Conservation (phyloP, 1,140 invertebrate species). For the Drosophila murphyi region DNA sequence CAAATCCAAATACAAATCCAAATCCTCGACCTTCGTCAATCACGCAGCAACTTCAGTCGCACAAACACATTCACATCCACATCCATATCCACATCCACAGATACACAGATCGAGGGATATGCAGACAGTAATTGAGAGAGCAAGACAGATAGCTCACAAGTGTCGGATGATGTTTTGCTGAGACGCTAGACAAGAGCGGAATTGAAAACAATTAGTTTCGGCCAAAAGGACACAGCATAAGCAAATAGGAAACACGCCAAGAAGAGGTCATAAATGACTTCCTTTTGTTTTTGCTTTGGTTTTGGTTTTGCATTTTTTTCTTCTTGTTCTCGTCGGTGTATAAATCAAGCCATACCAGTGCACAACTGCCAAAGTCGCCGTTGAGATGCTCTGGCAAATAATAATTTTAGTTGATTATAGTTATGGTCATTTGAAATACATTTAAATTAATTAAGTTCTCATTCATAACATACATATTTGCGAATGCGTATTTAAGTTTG, state of each 20-base stretch:
- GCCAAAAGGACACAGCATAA: slow-evolving; percentile 6
- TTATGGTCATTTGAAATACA: too few relatives aligned
- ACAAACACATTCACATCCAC: too few relatives aligned
- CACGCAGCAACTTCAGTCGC: slow-evolving; percentile 39
- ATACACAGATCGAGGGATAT: slow-evolving; percentile 10
- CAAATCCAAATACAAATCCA: background rate
- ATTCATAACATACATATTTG: too few relatives aligned
- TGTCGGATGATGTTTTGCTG: slow-evolving; percentile 43
- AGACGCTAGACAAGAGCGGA: slow-evolving; percentile 70
- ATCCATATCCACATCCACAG: background rate
- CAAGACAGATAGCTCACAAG: slow-evolving; percentile 41
- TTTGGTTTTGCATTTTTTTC: background rate
- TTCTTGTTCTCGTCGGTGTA: background rate
- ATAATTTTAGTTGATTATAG: background rate
- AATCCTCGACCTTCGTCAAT: slow-evolving; percentile 67
- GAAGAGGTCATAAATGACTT: slow-evolving; percentile 67
- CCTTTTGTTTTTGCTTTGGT: slow-evolving; percentile 36
- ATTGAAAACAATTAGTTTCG: slow-evolving; percentile 62
- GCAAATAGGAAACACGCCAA: slow-evolving; percentile 1
- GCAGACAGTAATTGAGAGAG: slow-evolving; percentile 22
- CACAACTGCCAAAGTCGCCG: background rate
- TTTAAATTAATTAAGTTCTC: too few relatives aligned
- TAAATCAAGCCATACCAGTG: background rate
- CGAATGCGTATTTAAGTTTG: too few relatives aligned
- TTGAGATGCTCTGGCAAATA: background rate